Conservation (phyloP, 2,113 vertebrate genomes). For the Percopsis transmontana region DNA sequence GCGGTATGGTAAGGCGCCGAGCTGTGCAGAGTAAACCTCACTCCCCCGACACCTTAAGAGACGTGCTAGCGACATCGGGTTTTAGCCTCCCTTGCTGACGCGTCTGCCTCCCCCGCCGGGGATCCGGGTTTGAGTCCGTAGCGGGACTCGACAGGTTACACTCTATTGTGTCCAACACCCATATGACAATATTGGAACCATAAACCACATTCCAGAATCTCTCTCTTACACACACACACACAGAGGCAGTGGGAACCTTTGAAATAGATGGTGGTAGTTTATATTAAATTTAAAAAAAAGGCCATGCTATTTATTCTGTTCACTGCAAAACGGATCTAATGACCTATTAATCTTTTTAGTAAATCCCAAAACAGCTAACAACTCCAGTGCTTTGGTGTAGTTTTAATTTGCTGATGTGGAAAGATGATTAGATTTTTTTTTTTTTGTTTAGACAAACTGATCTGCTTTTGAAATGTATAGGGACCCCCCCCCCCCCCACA, state of each 20-base stretch:
- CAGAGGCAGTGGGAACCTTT: too few relatives aligned
- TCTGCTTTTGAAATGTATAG: not conserved
- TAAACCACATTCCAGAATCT: conserved; percentile 20
- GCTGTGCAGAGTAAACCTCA: too few relatives aligned
- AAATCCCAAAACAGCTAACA: conserved; percentile 30
- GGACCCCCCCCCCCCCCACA: not conserved
- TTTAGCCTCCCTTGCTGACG: too few relatives aligned
- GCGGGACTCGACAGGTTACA: too few relatives aligned
- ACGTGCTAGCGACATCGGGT: too few relatives aligned
- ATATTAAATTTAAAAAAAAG: conserved; percentile 34
- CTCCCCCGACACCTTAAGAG: too few relatives aligned
- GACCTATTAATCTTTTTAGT: conserved; percentile 2
- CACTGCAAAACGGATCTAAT: conserved; percentile 40
- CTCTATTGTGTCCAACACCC: too few relatives aligned
- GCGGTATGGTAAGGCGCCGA: too few relatives aligned
- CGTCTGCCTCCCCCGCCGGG: too few relatives aligned
- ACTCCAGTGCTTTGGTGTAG: conserved; percentile 16
- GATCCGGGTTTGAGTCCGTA: too few relatives aligned
- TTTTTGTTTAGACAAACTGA: not conserved
- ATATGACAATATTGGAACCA: not conserved
- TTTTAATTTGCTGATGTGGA: not conserved
- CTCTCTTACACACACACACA: conserved; percentile 13
- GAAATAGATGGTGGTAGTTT: conserved; percentile 12
- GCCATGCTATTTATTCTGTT: conserved; percentile 56
- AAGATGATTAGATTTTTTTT: not conserved